Evolutionary conservation across 2,113 vertebrate genomes (phyloP).

Genomic region (human): DNA sequence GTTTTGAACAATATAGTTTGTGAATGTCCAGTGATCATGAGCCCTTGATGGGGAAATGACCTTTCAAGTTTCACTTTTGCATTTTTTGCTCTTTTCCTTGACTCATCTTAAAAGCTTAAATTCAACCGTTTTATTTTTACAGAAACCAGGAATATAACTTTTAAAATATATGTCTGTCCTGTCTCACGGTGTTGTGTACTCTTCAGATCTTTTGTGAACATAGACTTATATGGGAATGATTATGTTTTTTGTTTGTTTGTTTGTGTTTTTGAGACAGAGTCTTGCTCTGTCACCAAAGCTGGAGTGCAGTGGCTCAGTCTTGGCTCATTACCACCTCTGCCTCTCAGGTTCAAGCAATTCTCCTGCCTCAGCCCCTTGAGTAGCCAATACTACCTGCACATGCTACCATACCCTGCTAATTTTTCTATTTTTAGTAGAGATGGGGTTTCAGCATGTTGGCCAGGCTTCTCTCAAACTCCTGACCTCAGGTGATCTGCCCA

Average conservation of each 20-base stretch:
- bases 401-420: too few species aligned
- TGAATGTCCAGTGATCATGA: background rate
- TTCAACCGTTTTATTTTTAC: background rate
- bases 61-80: background rate
- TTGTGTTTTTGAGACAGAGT: too few species aligned
- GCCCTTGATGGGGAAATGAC: background rate
- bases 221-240: background rate
- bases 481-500: too few species aligned
- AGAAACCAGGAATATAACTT: background rate
- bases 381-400: rapidly evolving
- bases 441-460: too few species aligned
- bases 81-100: background rate
- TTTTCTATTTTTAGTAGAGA: too few species aligned
- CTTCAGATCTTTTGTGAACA: background rate
- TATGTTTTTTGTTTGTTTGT: background rate
- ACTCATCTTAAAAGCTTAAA: background rate
- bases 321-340: too few species aligned
- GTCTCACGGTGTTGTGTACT: background rate
- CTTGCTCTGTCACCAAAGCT: too few species aligned
- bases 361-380: too few species aligned
- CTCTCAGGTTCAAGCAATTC: too few species aligned
- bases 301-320: too few species aligned
- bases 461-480: too few species aligned
- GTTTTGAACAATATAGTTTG: background rate
- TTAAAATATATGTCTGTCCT: background rate